Evolutionary conservation across 2,113 vertebrate species (phyloP), one percentile per base, ranked within the genome.

Genomic region (Lucifuga dentata): DNA sequence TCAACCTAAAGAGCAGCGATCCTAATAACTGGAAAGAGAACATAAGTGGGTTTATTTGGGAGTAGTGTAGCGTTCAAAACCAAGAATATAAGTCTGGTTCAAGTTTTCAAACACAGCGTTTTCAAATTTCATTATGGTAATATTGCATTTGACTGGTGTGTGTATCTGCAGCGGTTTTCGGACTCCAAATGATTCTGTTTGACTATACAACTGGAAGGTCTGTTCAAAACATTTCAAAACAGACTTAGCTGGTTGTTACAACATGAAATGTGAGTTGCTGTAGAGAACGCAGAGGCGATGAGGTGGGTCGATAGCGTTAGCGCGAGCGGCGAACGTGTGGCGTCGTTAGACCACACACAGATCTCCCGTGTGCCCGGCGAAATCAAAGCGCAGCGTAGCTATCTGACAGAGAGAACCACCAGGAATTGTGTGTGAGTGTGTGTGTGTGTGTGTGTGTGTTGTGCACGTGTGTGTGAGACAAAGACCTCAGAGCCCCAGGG

Each of bases 401-500:
- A 45, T 73, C 68, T 82, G 78, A 88, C 75, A 40, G 59, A 44
- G 13, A 74, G 58, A 57, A 57, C 57, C 68, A 21, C 83, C 6
- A 61, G 59, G 78, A 78, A 61, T 67, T 23, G 41, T 39, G 73
- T 2, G 38, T 12, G 59, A 24, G 56, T 51, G 64, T 40, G 41
- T n/a, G 43, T 21, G 49, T 63, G 45, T 46, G 57, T 51, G 32
- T 61, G 43, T 49, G 49, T 23, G 51, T 49, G 70, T 44, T 29
- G 69, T 62, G 68, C 48, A 51, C 59, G 17, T 52, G 71, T 66
- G 26, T 61, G 60, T 23, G 78, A 80, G 68, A 78, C 71, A 79
- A 53, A 83, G 83, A 72, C 75, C 83, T 69, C 60, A 23, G 67
- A 76, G 82, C 87, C 78, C 80, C 66, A 65, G 85, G 86, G 88